phyloP scores from a whole-genome alignment of 1,140 invertebrate genomes.

The Neotoxoptera formosana region DNA sequence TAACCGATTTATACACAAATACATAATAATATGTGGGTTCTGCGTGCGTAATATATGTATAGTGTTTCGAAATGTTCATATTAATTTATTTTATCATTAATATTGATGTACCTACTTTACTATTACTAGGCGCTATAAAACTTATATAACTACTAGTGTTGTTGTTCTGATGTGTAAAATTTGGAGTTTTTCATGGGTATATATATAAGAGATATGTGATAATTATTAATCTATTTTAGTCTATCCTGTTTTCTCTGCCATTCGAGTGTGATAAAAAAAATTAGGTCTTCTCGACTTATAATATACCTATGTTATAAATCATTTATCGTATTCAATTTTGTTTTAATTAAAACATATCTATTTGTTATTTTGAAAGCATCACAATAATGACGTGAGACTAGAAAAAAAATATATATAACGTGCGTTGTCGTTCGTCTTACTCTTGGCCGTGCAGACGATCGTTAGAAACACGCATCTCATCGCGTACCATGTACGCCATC shows the following conservation, averaged over 20 bases:
- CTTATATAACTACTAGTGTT: not conserved
- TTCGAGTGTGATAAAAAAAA: not conserved
- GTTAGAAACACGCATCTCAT: conserved; percentile 24
- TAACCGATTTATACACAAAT: not conserved
- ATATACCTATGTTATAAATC: not conserved
- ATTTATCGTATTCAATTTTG: not conserved
- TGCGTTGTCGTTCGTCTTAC: not conserved
- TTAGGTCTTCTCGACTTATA: not conserved
- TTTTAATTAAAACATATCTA: conserved; percentile 30
- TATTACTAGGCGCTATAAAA: not conserved
- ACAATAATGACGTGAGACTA: not conserved
- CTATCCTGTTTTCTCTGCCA: not conserved
- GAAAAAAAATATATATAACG: not conserved
- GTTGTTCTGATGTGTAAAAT: not conserved
- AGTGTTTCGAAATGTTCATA: not conserved
- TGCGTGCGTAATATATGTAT: not conserved
- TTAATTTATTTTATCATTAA: not conserved
- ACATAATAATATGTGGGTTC: not conserved
- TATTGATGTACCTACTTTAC: not conserved
- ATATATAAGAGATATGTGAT: not conserved
- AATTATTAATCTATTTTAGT: not conserved
- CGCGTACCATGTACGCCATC: not conserved
- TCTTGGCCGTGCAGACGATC: not conserved
- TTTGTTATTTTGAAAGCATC: conserved; percentile 25
- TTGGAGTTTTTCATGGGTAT: not conserved